Evolutionary conservation across 2,797 vertebrate species (phyloP), one percentile per base, ranked within the genome.

Genomic region (Chaetophractus vellerosus): DNA sequence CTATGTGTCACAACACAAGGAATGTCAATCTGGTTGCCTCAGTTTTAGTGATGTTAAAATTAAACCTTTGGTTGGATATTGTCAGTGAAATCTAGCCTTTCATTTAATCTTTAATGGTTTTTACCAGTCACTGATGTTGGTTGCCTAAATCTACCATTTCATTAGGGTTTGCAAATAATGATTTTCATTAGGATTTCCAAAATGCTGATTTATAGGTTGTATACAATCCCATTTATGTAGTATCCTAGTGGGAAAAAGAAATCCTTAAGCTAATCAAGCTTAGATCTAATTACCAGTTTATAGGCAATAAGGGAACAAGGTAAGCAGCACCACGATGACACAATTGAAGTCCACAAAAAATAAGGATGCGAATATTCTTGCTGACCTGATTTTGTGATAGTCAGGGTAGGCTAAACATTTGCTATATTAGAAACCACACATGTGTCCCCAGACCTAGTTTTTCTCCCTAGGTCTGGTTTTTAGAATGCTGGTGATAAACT

Each of bases 31-130:
- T 66, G 23, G 66, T 48, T 68, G 41, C 52, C 31, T 59, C 64
- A 83, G 36, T 90, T 95, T 88, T 38, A 74, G 21, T 81, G 61
- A 93, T 50, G 50, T 45, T 93, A 76, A 86, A 93, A 78, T 80
- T 71, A 59, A 95, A 80, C 19, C 55, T n/a, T 88, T 48, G 31
- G 18, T 41, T 66, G 87, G 26, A 18, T 84, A 85, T 12, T 86
- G 21, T 23, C 57, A 93, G 86, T 33, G 55, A 72, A 64, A 64
- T 64, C 28, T 15, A n/a, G 63, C 31, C 63, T 64, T n/a, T 64
- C 63, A 63, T 63, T 63, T 63, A 10, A 63, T 63, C 59, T 64
- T 64, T 64, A 84, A 74, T 50, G 26, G 33, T 52, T 85, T 93
- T 93, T 64, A 84, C 36, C n/a, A 64, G 52, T 19, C 64, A 75